phyloP scores from a whole-genome alignment of 1,140 invertebrate genomes.

The Lepidurus couesii region DNA sequence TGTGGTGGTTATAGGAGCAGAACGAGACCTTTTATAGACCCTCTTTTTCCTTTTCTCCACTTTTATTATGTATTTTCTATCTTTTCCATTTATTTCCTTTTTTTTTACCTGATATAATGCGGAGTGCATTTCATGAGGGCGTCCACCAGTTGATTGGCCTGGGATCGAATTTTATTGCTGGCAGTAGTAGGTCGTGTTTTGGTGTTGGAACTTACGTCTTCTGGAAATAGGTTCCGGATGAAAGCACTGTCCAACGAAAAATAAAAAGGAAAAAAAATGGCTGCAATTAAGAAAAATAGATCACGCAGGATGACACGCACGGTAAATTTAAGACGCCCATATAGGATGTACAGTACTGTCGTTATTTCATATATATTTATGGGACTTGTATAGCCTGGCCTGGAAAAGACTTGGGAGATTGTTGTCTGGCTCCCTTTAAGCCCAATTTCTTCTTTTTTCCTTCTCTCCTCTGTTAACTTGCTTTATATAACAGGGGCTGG shows the following conservation, averaged over 20 bases:
- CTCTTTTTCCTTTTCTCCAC: background rate
- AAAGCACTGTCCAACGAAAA: conserved; percentile 49
- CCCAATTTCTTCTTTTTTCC: no score
- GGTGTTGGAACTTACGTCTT: conserved; percentile 49
- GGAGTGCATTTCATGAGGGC: conserved; percentile 66
- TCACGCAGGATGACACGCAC: conserved; percentile 15
- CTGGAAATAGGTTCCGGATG: conserved; percentile 58
- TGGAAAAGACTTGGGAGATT: no score
- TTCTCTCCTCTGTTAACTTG: no score
- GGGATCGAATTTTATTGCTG: conserved; percentile 65
- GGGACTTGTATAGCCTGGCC: no score
- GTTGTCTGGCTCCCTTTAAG: no score
- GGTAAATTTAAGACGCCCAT: background rate
- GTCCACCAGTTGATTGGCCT: conserved; percentile 64
- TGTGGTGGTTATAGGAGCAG: background rate
- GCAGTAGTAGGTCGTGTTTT: conserved; percentile 64
- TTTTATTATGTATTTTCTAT: conserved; percentile 7
- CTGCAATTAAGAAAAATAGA: conserved; percentile 11
- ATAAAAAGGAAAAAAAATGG: background rate
- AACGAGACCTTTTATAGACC: background rate
- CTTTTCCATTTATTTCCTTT: no score
- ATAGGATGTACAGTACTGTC: background rate
- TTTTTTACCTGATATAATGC: conserved; percentile 55
- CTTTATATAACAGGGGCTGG: no score
- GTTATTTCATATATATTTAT: no score